Evolutionary conservation across 2,888 invertebrate genomes (phyloP).

Genomic region (Cerastoderma edule): DNA sequence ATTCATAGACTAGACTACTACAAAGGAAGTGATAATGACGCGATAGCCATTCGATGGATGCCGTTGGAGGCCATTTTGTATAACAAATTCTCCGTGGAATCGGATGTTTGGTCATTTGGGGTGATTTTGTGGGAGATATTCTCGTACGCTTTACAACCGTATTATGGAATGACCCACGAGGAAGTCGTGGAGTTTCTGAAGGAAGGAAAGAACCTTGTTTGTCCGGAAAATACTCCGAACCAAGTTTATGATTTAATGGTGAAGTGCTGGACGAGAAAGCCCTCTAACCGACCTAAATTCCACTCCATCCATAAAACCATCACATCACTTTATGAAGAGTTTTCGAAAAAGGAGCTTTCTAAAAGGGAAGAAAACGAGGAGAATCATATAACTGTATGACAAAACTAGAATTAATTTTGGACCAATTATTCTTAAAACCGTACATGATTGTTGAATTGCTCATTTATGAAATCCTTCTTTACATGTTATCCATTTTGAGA

Average conservation of each 20-base stretch:
- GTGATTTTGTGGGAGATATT: conserved; percentile 99
- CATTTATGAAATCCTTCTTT: too few relatives aligned
- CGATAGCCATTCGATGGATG: conserved; percentile 99
- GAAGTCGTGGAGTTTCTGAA: conserved; percentile 97
- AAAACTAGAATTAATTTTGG: too few relatives aligned
- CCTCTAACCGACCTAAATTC: conserved; percentile 93
- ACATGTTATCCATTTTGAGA: too few relatives aligned
- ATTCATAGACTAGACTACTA: conserved; percentile 94
- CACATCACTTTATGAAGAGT: conserved; percentile 84
- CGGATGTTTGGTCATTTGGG: conserved; percentile 99
- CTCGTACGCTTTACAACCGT: conserved; percentile 97
- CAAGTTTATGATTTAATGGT: conserved; percentile 95
- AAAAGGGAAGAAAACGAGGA: not conserved
- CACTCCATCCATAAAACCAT: conserved; percentile 85
- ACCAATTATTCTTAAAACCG: too few relatives aligned
- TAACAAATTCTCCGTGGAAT: conserved; percentile 97
- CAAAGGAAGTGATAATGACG: conserved; percentile 90
- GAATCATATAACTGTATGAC: conserved; percentile 18
- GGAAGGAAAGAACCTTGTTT: conserved; percentile 94
- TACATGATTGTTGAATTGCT: too few relatives aligned
- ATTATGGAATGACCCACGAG: conserved; percentile 98
- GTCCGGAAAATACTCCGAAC: conserved; percentile 94
- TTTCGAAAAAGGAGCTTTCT: conserved; percentile 53
- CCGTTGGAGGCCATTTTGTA: conserved; percentile 97
- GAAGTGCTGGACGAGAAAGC: conserved; percentile 95